Evolutionary conservation across 2,888 invertebrate genomes (phyloP).

Genomic region (Noctua janthina): DNA sequence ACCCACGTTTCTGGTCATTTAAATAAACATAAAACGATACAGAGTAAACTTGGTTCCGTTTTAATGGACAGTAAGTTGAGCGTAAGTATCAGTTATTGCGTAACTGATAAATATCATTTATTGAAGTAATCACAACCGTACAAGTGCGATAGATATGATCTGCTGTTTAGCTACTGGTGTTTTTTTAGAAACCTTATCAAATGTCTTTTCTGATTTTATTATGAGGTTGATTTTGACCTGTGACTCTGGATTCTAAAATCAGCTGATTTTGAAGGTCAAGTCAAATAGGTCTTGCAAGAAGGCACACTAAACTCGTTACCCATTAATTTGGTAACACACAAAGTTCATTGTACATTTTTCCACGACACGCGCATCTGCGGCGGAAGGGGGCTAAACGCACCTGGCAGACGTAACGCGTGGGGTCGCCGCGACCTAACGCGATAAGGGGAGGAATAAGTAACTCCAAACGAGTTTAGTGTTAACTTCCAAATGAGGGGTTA

Average conservation of each 20-base stretch:
- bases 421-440: slow-evolving; percentile 78
- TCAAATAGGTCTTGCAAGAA: not conserved
- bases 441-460: slow-evolving; percentile 76
- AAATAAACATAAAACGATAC: slow-evolving; percentile 56
- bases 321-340: slow-evolving; percentile 52
- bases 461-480: slow-evolving; percentile 78
- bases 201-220: not conserved
- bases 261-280: not conserved
- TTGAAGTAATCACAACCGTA: slow-evolving; percentile 11
- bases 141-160: slow-evolving; percentile 20
- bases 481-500: slow-evolving; percentile 77
- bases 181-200: slow-evolving; percentile 17
- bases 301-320: slow-evolving; percentile 19
- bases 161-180: slow-evolving; percentile 7
- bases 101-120: slow-evolving; percentile 39
- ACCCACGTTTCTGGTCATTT: slow-evolving; percentile 41
- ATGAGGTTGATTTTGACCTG: slow-evolving; percentile 9
- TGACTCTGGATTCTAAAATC: not conserved
- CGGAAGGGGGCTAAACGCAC: slow-evolving; percentile 82
- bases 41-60: slow-evolving; percentile 35
- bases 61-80: slow-evolving; percentile 48
- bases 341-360: slow-evolving; percentile 71
- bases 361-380: slow-evolving; percentile 77
- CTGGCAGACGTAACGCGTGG: slow-evolving; percentile 83
- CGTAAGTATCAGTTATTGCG: slow-evolving; percentile 42